Base-by-base conservation (phyloP, 2,888 invertebrate genomes). In the Pristionchus maxplancki region DNA sequence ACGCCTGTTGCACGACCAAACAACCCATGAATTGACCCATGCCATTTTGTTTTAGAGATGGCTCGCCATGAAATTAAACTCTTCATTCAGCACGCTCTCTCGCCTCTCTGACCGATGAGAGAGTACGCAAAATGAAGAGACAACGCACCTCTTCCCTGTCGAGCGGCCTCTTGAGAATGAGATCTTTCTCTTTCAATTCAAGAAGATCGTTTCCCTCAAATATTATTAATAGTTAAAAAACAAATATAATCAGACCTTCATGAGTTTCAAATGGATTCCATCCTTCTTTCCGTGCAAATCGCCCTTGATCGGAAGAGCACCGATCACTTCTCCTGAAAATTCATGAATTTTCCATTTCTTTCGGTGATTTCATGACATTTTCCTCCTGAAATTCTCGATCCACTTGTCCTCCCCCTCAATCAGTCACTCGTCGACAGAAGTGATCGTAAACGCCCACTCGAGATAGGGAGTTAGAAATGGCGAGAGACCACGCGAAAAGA, bases 141-240 rank as follows among this genome's bases (percentile, higher is more conserved):
- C n/a, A 71, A 24, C 17, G 3, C 48, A 91, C 93, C 91, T 92
- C 91, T 89, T 94, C 94, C 11, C 94, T 89, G 87, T 94, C 94
- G 81, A 94, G 81, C 24, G 90, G 89, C 67, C 90, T 91, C 53
- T 89, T 92, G 84, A 94, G 89, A 9, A 90, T 89, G 85, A 94
- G 86, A 74, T 93, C 90, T 81, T 94, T 92, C 74, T 86, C 91
- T 48, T 90, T 88, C 40, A 94, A 89, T 31, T 90, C 91, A 24
- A 93, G 93, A 67, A 90, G 89, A 89, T 93, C 92, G 24, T 85
- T 88, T 87, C 94, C 94, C 87, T 92, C 89, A 86, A 94, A 90
- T 17, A 93, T 89, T 40, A 82, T 28, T 13, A 53, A 34, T 53
- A 34, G 34, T 50, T 40, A 24, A 17, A 17, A 8, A 81, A 40